phyloP scores from a whole-genome alignment of 2,113 vertebrate genomes.

The Peromyscus californicus region DNA sequence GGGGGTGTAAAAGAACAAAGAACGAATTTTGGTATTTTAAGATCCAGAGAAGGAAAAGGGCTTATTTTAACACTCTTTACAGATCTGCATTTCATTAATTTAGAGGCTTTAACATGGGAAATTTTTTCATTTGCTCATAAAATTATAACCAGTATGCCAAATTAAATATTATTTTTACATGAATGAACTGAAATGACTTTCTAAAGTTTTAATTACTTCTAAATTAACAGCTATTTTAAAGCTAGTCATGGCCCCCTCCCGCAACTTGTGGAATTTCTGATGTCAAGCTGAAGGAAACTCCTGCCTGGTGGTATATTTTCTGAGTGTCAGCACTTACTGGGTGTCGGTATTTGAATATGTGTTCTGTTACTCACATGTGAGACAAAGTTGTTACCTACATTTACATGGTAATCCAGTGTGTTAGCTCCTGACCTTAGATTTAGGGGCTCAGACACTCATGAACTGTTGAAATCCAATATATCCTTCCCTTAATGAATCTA shows the following conservation, averaged over 20 bases:
- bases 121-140: constrained; percentile 47
- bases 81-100: constrained; percentile 43
- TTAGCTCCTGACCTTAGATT: not conserved
- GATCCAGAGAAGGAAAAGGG: not conserved
- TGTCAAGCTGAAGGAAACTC: not conserved
- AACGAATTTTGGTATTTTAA: not conserved
- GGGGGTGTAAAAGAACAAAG: not conserved
- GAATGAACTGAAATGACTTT: constrained; percentile 17
- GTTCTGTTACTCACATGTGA: not conserved
- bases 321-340: not conserved
- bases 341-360: too few relatives aligned
- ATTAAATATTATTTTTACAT: constrained; percentile 42
- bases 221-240: constrained; percentile 17
- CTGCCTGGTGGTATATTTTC: not conserved
- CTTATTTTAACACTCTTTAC: constrained; percentile 31
- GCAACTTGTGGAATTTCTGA: not conserved
- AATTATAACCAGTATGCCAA: constrained; percentile 18
- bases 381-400: not conserved
- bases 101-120: constrained; percentile 15
- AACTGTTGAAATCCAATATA: not conserved
- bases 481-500: not conserved
- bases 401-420: not conserved
- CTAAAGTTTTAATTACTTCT: constrained; percentile 11
- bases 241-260: not conserved
- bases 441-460: not conserved